Conservation (phyloP, 2,113 vertebrate genomes). For the Mugil cephalus region DNA sequence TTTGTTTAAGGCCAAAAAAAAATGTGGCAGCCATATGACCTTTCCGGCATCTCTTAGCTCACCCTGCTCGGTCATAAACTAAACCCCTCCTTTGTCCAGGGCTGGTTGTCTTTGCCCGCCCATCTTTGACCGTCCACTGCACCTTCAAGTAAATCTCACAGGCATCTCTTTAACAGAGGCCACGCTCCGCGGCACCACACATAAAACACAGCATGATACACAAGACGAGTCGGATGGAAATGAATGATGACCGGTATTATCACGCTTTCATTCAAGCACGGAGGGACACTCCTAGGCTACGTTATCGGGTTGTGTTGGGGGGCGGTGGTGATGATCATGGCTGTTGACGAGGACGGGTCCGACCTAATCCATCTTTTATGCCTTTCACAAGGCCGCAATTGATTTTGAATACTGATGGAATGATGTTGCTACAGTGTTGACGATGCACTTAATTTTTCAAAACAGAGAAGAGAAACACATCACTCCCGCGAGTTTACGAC, state of each 20-base stretch:
- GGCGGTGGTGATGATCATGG: conserved; percentile 4
- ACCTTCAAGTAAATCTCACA: conserved; percentile 39
- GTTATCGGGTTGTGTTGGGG: conserved; percentile 2
- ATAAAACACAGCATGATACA: conserved; percentile 55
- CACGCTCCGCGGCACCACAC: conserved; percentile 44
- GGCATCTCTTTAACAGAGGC: conserved; percentile 30
- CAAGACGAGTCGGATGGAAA: conserved; percentile 26
- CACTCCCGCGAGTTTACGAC: not conserved
- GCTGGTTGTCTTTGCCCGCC: not conserved
- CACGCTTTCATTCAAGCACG: conserved; percentile 30
- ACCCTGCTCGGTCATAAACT: not conserved
- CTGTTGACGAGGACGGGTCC: not conserved
- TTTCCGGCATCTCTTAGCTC: not conserved
- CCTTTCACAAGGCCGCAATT: conserved; percentile 7
- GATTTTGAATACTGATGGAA: conserved; percentile 3
- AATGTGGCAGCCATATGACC: not conserved
- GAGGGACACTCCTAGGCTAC: conserved; percentile 26
- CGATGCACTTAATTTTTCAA: not conserved
- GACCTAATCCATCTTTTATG: conserved; percentile 15
- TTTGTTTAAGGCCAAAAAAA: too few species aligned
- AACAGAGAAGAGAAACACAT: not conserved
- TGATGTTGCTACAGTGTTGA: not conserved
- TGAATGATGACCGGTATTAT: conserved; percentile 56
- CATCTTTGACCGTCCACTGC: not conserved
- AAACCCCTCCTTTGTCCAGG: not conserved